Conservation (phyloP, 2,113 vertebrate species). For the Rafetus swinhoei region DNA sequence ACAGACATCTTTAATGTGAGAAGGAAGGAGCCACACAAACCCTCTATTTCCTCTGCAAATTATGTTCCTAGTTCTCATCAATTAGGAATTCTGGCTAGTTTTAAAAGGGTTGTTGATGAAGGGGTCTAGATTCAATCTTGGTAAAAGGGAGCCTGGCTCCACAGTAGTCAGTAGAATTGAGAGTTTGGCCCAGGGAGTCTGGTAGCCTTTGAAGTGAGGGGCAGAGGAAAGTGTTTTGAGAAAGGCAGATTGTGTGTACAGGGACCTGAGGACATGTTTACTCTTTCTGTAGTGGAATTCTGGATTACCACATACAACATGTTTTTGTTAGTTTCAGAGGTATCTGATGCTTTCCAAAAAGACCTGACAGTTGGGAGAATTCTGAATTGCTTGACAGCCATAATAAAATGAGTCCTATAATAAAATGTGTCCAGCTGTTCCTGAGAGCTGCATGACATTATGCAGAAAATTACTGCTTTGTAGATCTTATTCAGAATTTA, state of each 20-base stretch:
- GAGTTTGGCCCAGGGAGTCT: not conserved
- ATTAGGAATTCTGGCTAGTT: not conserved
- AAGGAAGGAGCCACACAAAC: not conserved
- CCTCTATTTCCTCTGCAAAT: conserved; percentile 15
- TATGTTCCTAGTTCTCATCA: not conserved
- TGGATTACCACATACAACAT: not conserved
- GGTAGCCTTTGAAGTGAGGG: not conserved
- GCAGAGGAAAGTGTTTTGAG: not conserved
- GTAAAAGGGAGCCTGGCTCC: not conserved
- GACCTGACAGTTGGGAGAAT: not conserved
- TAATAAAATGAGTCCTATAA: not conserved
- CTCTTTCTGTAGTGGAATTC: not conserved
- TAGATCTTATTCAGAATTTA: conserved; percentile 5
- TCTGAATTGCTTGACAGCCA: not conserved
- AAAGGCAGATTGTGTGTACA: not conserved
- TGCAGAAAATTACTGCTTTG: conserved; percentile 28
- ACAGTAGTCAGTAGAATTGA: conserved; percentile 3
- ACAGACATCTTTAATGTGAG: not conserved
- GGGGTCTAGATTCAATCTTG: no score
- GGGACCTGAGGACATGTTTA: not conserved
- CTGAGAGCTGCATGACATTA: not conserved
- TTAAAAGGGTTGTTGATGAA: not conserved
- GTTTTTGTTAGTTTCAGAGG: not conserved
- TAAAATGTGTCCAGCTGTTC: conserved; percentile 31
- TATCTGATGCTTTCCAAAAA: not conserved